Evolutionary conservation across 2,113 vertebrate species (phyloP), one percentile per base, ranked within the genome.

Genomic region (Eidolon helvum): DNA sequence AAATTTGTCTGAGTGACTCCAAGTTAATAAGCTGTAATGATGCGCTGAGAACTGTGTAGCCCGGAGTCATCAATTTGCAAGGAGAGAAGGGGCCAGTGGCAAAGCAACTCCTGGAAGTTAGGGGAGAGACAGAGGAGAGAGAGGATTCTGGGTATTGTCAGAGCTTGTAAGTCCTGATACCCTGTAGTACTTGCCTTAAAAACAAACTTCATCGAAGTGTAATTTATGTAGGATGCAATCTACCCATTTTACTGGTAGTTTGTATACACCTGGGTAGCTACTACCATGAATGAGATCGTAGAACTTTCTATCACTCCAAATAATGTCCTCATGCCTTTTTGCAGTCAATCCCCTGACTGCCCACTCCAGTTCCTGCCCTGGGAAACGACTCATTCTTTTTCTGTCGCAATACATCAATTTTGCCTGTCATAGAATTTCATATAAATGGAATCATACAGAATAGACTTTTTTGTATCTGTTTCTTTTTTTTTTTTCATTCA

Each of bases 221-320:
- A 2, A 69, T 69, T 61, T 26, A 35, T 8, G 24, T 55, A 4
- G 12, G 35, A 7, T 1, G 7, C 24, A 2, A 35, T 0, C 12
- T 4, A 30, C 21, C 7, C 24, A 19, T 53, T 40, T 72, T 38
- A 48, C 57, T n/a, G 26, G 11, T 4, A 10, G 33, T 30, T 30
- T 26, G 71, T 26, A 12, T 0, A 4, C 59, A 19, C 26, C 38
- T 16, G 15, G 21, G 22, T 30, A 1, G 50, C 28, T 38, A 33
- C 63, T 19, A 38, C 45, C 59, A 26, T 0, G 26, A 6, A 7
- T 4, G 15, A 26, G 30, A 30, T 50, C 0, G 1, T 0, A 68
- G 84, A 38, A 33, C 15, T 45, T n/a, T 40, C 4, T 53, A 0
- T 79, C 75, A 4, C 65, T 69, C 74, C n/a, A 28, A 53, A 26